These are phyloP conservation scores for Prosapia bicincta DNA, from an alignment of 2,888 invertebrate genomes.

Conservation along the genomic window DNA sequence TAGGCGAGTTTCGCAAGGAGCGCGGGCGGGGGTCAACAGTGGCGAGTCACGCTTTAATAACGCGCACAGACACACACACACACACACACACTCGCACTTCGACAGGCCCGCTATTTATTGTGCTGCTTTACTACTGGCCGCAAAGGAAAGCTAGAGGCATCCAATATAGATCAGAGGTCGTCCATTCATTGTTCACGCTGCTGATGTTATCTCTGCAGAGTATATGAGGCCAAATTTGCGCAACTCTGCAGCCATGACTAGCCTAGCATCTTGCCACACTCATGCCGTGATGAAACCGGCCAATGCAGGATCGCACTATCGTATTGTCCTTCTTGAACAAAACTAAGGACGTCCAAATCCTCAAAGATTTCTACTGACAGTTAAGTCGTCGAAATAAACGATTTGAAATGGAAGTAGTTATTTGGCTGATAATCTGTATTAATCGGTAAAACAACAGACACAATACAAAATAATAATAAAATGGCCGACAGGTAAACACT, in stretches of 20 bases:
- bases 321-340: no score
- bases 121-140: background rate
- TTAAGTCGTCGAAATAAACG: no score
- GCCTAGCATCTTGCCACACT: background rate
- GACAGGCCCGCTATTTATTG: background rate
- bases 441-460: no score
- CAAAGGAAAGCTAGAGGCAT: slow-evolving; percentile 8
- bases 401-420: no score
- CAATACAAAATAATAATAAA: no score
- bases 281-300: background rate
- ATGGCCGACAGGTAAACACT: no score
- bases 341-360: no score
- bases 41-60: background rate
- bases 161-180: slow-evolving; percentile 23
- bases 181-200: slow-evolving; percentile 17
- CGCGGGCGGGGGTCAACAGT: background rate
- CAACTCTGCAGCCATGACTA: slow-evolving; percentile 9
- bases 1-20: background rate
- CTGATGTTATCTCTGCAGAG: slow-evolving; percentile 13
- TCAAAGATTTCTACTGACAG: no score
- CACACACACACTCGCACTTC: background rate
- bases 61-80: background rate
- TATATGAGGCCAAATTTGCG: slow-evolving; percentile 21
- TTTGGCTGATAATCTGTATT: no score
- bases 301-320: no score